Percentiles rank a stretch among this genome's conserved stretches.
These are phyloP conservation scores for Helicoverpa assulta DNA, from an alignment of 2,888 invertebrate genomes.

Conservation along the genomic window DNA sequence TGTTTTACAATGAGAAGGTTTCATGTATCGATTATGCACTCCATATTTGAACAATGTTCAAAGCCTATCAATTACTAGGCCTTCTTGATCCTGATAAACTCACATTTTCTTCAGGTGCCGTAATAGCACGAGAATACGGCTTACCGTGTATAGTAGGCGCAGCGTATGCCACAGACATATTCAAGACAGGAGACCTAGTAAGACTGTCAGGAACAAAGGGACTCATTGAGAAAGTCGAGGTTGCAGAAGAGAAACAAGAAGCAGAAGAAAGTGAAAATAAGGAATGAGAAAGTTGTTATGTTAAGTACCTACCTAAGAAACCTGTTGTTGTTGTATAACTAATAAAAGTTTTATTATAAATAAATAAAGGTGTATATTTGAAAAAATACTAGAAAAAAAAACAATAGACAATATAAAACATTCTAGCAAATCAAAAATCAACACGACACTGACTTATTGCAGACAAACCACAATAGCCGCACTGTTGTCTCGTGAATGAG, in stretches of 20 bases:
- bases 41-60: no score
- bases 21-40: no score
- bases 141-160: slow-evolving; percentile 95
- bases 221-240: slow-evolving; percentile 75
- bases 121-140: slow-evolving; percentile 95
- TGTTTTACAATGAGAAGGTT: no score
- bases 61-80: no score
- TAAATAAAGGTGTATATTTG: slow-evolving; percentile 2
- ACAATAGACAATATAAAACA: slow-evolving; percentile 38
- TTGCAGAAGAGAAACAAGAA: slow-evolving; percentile 57
- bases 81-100: no score
- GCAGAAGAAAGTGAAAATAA: slow-evolving; percentile 29
- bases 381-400: slow-evolving; percentile 36
- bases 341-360: no score
- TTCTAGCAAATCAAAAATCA: slow-evolving; percentile 28
- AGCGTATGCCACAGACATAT: slow-evolving; percentile 91
- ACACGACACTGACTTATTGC: not conserved
- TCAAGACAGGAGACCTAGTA: slow-evolving; percentile 92
- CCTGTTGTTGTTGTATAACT: not conserved
- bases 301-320: not conserved
- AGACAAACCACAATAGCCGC: not conserved
- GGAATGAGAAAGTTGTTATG: slow-evolving; percentile 4
- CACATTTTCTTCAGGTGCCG: slow-evolving; percentile 91
- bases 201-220: slow-evolving; percentile 88
- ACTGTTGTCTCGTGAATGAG: not conserved